Evolutionary conservation across 2,113 vertebrate species (phyloP).

Genomic region (Calcarius ornatus): DNA sequence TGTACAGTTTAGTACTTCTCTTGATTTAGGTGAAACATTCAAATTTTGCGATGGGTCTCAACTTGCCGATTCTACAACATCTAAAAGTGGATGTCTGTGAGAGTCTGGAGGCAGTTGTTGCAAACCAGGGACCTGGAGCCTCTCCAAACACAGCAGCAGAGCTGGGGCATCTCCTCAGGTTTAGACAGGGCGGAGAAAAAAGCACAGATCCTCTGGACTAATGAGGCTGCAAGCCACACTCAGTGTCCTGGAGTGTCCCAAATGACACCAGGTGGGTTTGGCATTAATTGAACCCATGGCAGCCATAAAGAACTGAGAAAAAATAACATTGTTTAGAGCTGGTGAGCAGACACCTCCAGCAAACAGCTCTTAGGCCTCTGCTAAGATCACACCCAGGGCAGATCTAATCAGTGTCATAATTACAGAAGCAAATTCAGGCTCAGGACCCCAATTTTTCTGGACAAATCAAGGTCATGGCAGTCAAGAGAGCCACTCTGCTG

Average conservation of each 20-base stretch:
- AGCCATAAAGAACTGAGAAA: not conserved
- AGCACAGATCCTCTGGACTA: rapidly evolving
- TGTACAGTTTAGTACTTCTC: not conserved
- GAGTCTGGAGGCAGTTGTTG: not conserved
- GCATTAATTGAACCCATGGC: rapidly evolving
- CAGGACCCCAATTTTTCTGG: not conserved
- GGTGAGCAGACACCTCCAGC: not conserved
- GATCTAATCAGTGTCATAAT: not conserved
- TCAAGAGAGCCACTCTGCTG: not conserved
- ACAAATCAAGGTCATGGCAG: not conserved
- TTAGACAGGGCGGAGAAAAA: not conserved
- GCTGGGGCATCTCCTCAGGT: not conserved
- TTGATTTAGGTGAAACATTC: not conserved
- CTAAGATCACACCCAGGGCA: not conserved
- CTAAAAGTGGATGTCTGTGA: not conserved
- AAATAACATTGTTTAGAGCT: not conserved
- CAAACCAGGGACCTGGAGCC: not conserved
- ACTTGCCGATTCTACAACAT: not conserved
- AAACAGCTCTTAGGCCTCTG: not conserved
- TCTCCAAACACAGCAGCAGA: not conserved
- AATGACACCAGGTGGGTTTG: not conserved
- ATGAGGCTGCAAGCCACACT: rapidly evolving
- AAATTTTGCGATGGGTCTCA: not conserved
- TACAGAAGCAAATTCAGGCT: not conserved
- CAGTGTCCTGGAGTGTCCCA: not conserved